These are phyloP conservation scores for Actinia tenebrosa DNA, from an alignment of 64 coral and sea anemone species.

Conservation along the genomic window DNA sequence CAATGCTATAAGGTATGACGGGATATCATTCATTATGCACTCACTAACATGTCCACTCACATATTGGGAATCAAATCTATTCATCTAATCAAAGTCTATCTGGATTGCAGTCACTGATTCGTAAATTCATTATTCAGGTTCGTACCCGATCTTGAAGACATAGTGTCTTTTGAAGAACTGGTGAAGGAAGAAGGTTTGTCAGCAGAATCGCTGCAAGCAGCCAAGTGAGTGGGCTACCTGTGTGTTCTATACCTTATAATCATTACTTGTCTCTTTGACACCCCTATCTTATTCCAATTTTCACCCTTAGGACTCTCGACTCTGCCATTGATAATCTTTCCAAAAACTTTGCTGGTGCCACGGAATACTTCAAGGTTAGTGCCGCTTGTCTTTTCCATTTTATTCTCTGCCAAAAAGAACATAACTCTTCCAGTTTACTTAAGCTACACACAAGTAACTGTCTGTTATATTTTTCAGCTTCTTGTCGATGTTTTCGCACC, in stretches of 20 bases:
- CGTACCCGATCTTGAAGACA: constrained; percentile 93
- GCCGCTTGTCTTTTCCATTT: background rate
- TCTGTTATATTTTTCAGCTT: constrained; percentile 47
- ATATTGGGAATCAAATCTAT: no score
- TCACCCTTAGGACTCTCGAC: constrained; percentile 53
- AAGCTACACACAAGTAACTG: background rate
- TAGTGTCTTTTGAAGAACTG: constrained; percentile 93
- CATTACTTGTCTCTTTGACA: background rate
- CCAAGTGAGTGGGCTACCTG: constrained; percentile 47
- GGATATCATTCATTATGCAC: no score
- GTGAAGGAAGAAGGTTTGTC: constrained; percentile 82
- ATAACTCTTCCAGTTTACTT: background rate
- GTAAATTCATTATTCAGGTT: constrained; percentile 37
- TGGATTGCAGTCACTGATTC: background rate
- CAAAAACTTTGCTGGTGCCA: constrained; percentile 94
- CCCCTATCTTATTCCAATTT: background rate
- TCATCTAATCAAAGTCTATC: no score
- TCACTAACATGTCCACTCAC: no score
- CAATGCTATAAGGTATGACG: constrained; percentile 78
- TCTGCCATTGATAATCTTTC: constrained; percentile 84
- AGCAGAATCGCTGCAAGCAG: constrained; percentile 56
- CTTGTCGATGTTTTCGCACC: constrained; percentile 97
- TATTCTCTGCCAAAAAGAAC: no score
- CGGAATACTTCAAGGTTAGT: constrained; percentile 95
- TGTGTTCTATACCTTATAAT: background rate